phyloP scores from a whole-genome alignment of 2,797 vertebrate species.

The Enteromius viviparus region DNA sequence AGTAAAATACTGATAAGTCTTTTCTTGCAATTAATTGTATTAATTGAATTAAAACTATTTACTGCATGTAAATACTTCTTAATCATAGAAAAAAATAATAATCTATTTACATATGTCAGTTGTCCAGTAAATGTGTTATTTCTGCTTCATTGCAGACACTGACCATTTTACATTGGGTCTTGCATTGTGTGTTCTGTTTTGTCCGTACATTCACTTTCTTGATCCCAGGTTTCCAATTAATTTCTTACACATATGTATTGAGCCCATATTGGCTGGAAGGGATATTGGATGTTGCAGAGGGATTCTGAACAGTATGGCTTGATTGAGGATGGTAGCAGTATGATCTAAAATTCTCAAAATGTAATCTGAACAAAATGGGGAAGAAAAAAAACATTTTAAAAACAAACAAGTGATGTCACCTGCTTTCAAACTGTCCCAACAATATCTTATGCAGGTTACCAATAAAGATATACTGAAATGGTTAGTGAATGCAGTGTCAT shows the following conservation, averaged over 20 bases:
- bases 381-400: neutral
- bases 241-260: conserved; percentile 70
- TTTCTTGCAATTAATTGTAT: too few relatives aligned
- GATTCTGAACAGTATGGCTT: conserved; percentile 59
- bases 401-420: neutral
- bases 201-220: neutral
- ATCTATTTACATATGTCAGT: neutral
- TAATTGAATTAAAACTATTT: neutral
- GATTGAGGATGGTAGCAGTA: conserved; percentile 67
- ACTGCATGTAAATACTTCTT: neutral
- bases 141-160: neutral
- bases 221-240: neutral
- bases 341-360: conserved; percentile 56
- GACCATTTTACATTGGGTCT: neutral
- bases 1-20: neutral
- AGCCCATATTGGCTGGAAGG: conserved; percentile 68
- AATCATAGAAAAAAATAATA: neutral
- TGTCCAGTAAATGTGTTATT: neutral
- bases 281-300: conserved; percentile 54
- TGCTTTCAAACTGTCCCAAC: neutral
- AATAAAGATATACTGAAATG: neutral
- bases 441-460: neutral
- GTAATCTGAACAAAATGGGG: conserved; percentile 14
- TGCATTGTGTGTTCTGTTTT: neutral
- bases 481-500: neutral